Evolutionary conservation across 2,888 invertebrate species (phyloP).

Genomic region (Cantharis lateralis): DNA sequence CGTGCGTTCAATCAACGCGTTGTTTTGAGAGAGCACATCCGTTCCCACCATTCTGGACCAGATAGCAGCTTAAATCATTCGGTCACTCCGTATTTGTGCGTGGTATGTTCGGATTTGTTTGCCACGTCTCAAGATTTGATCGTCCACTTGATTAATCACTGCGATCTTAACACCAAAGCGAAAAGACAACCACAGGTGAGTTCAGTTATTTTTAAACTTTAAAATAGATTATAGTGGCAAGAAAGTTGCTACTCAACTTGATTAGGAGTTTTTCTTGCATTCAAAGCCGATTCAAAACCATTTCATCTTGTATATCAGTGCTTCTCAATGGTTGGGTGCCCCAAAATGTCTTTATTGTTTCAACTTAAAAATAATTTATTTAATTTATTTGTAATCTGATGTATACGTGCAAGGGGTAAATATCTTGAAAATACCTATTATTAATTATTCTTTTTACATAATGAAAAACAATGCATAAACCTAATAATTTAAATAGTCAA

Average conservation of each 20-base stretch:
- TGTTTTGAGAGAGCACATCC: constrained; percentile 81
- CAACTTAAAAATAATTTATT: no score
- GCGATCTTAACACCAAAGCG: constrained; percentile 82
- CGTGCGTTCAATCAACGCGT: constrained; percentile 87
- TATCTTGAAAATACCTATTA: no score
- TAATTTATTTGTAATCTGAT: no score
- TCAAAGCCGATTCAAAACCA: neutral
- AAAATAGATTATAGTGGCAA: no score
- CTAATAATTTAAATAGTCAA: no score
- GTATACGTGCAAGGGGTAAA: no score
- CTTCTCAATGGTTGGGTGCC: neutral
- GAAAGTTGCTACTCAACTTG: neutral
- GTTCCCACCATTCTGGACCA: constrained; percentile 84
- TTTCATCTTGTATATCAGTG: neutral
- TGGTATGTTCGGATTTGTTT: constrained; percentile 75
- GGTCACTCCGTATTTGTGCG: constrained; percentile 72
- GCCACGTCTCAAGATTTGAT: constrained; percentile 76
- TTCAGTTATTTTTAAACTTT: neutral
- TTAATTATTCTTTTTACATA: no score
- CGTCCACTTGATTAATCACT: constrained; percentile 82
- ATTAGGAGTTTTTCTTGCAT: neutral
- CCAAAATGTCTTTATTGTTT: no score
- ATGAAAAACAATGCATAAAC: no score
- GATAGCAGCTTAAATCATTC: constrained; percentile 70
- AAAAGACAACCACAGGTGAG: constrained; percentile 74